These are phyloP conservation scores for Chanos chanos DNA, from an alignment of 2,797 vertebrate species.

Conservation along the genomic window DNA sequence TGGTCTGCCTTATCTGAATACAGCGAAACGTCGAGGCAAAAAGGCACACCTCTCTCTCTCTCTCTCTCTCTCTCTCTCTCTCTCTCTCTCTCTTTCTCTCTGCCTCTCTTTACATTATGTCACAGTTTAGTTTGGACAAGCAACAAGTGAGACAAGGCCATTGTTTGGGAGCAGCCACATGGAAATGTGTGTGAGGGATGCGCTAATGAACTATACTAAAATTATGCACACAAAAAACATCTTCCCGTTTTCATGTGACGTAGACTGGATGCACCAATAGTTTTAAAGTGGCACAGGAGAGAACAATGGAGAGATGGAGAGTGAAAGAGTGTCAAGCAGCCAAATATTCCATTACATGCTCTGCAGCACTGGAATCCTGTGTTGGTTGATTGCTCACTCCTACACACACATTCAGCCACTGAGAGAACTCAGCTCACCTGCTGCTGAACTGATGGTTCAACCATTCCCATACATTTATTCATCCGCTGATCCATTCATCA, in stretches of 20 bases:
- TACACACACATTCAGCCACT: slow-evolving; percentile 12
- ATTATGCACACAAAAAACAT: neutral
- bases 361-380: slow-evolving; percentile 63
- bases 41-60: slow-evolving; percentile 4
- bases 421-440: too few species aligned
- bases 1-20: slow-evolving; percentile 38
- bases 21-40: slow-evolving; percentile 42
- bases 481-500: too few species aligned
- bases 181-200: neutral
- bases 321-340: slow-evolving; percentile 22
- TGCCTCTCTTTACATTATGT: neutral
- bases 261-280: neutral
- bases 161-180: too few species aligned
- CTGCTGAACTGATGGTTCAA: too few species aligned
- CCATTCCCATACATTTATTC: too few species aligned
- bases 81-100: neutral
- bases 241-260: neutral
- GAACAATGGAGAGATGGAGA: slow-evolving; percentile 3
- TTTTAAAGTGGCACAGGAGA: neutral
- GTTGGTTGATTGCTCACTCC: slow-evolving; percentile 48
- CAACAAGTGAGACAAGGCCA: too few species aligned
- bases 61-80: neutral
- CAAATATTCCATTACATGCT: slow-evolving; percentile 64
- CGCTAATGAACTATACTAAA: neutral
- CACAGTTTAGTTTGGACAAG: neutral